Evolutionary conservation across 2,797 vertebrate species (phyloP).

Genomic region (Acanthiza pusilla): DNA sequence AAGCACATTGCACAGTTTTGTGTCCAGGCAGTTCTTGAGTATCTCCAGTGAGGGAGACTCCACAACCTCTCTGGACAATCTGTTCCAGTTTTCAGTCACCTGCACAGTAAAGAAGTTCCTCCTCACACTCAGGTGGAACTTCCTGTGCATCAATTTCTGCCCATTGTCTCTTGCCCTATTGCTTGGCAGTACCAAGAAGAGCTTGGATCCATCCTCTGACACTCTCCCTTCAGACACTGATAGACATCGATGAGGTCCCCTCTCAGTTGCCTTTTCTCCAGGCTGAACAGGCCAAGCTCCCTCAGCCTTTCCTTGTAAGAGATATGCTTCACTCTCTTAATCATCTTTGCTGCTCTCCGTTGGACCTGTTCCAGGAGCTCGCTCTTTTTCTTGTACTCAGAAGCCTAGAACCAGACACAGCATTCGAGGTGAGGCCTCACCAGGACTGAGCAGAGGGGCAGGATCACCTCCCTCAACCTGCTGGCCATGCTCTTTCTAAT

Average conservation of each 20-base stretch:
- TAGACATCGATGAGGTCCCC: not conserved
- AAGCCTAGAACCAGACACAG: not conserved
- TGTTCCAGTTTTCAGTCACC: not conserved
- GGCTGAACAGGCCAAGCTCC: not conserved
- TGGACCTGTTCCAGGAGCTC: not conserved
- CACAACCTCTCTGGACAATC: not conserved
- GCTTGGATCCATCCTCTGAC: not conserved
- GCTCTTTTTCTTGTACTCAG: not conserved
- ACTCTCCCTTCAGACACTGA: not conserved
- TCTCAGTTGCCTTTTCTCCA: not conserved
- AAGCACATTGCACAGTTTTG: not conserved
- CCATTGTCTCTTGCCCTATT: not conserved
- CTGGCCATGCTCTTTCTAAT: not conserved
- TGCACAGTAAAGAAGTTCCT: not conserved
- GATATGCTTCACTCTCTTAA: not conserved
- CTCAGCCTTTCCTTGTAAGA: not conserved
- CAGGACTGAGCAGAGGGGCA: not conserved
- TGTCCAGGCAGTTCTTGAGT: not conserved
- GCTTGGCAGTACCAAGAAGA: not conserved
- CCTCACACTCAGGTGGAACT: not conserved
- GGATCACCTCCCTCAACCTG: not conserved
- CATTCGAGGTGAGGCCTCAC: not conserved
- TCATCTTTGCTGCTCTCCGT: accelerated
- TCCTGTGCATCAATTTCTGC: not conserved
- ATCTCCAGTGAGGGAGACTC: not conserved